These are phyloP conservation scores for Anorthoa munda DNA, from an alignment of 2,888 invertebrate species.

Conservation along the genomic window DNA sequence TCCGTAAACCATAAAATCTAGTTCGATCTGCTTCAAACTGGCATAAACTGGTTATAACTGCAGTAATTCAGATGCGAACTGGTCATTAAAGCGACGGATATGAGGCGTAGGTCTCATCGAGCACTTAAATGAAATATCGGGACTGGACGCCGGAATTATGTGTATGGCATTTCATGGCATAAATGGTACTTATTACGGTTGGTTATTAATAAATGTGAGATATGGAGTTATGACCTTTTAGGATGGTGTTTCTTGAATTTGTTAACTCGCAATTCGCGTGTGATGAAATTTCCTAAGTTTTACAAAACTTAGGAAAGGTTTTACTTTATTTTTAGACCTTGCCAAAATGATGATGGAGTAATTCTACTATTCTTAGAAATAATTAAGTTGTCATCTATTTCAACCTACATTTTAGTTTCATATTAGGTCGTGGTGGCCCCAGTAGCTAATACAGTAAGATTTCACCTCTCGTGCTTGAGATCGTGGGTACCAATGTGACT, in stretches of 20 bases:
- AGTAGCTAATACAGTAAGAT: no score
- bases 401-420: background rate
- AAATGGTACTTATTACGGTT: constrained; percentile 3
- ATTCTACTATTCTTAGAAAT: background rate
- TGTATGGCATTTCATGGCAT: constrained; percentile 25
- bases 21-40: constrained; percentile 53
- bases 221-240: constrained; percentile 17
- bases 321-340: background rate
- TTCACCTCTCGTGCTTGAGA: no score
- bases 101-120: constrained; percentile 68
- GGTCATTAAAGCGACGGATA: constrained; percentile 75
- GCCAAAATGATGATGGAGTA: background rate
- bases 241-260: background rate
- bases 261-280: constrained; percentile 3
- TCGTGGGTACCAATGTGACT: no score
- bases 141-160: constrained; percentile 25
- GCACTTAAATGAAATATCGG: constrained; percentile 62
- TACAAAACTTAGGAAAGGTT: background rate
- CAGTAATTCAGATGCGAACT: constrained; percentile 59
- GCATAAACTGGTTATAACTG: constrained; percentile 63
- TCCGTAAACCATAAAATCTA: constrained; percentile 36
- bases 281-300: constrained; percentile 1
- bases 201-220: background rate
- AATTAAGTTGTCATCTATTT: background rate
- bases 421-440: no score